Base-by-base conservation (phyloP, 2,797 vertebrate species). In the Aeoliscus strigatus region DNA sequence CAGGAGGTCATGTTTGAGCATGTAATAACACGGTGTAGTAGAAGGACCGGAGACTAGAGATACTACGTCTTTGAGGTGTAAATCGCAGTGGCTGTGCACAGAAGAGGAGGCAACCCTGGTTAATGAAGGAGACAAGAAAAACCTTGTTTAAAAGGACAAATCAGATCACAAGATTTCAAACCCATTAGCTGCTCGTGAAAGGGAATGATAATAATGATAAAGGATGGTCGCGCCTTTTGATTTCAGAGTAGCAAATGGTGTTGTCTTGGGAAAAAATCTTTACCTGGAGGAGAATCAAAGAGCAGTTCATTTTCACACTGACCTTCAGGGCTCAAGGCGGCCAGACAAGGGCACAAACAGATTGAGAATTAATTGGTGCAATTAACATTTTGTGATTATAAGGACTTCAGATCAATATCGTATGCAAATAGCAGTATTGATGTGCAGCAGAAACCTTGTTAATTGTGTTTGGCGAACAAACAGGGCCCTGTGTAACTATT, bases 331-430 rank as follows among this genome's bases (percentile, higher is more conserved):
- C 87, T 90, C 80, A 86, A 87, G 74, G 80, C 83, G 85, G 85
- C 86, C 86, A 90, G 88, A 82, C 86, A 89, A 85, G 85, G 89
- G 87, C 89, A 88, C 80, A 86, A 91, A 93, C 88, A 93, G 92
- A 93, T 91, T 91, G 90, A 87, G 87, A 94, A 95, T 95, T 96
- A 97, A 97, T 97, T 97, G 92, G 89, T 90, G 85, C 92, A 93
- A 95, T 97, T 98, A 97, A 94, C 90, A 89, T 94, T 94, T 94
- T 91, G 91, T 86, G 82, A 90, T 92, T 92, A 91, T 95, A 97
- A 95, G 91, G 90, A 90, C 89, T 91, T 77, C 66, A 79, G 90
- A 93, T 97, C 94, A 87, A 98, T 99, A 92, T 75, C 66, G 81
- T 85, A 94, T 93, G 92, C 89, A 95, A 93, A 95, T 87, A 84